Evolutionary conservation across 1,140 invertebrate species (phyloP), one percentile per base, ranked within the genome.

Genomic region (Tetranychus cinnabarinus): DNA sequence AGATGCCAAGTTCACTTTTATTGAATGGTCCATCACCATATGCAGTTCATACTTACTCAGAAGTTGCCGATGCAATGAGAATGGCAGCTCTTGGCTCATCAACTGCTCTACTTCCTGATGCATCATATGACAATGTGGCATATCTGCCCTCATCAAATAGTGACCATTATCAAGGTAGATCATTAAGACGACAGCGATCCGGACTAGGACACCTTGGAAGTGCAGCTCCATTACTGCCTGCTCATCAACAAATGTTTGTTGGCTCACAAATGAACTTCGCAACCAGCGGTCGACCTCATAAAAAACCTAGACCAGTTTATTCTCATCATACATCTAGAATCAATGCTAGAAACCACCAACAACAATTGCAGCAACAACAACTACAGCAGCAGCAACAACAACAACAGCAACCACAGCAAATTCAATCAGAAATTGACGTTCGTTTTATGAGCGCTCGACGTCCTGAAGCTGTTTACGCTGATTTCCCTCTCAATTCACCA

Each of bases 121-220:
- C 60, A 4, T 64, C 63, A 12, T 64, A 64, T 45, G 63, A 64
- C 37, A 64, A 64, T 59, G 63, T 54, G 47, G 63, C 63, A 35
- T 64, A 64, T 45, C 34, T 64, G 23, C 61, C 63, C n/a, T 37
- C 60, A 15, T 60, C 62, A 56, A 60, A 59, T 59, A 37, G 46
- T 45, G 48, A 62, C 31, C 57, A 63, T 58, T 64, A 64, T 60
- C 36, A 57, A 13, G 47, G 12, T 35, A 55, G 61, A 59, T 64
- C 63, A 54, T 46, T 64, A 15, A 33, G 61, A 42, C 46, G 61
- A 35, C 60, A 64, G 15, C 37, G 61, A 37, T 55, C 63, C 3
- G 31, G 50, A 3, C 13, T 64, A 31, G 55, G 33, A 35, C 60
- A 63, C 8, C 47, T 59, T 10, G 50, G 55, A 10, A 47, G 45